phyloP scores from a whole-genome alignment of 2,113 vertebrate species.

The Pontoporia blainvillei region DNA sequence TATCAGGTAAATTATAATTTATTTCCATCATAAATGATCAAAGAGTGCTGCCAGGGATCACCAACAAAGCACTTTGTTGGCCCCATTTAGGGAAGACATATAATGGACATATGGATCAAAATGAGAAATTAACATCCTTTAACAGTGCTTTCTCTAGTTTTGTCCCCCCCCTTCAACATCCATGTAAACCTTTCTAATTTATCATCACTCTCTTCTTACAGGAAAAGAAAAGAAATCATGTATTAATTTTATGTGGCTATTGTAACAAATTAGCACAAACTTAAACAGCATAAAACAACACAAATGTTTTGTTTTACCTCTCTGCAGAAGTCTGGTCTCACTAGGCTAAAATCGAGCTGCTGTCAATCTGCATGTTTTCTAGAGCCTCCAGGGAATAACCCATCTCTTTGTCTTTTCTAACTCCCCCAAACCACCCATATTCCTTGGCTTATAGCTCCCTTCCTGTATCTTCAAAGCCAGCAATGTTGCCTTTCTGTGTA shows the following conservation, averaged over 20 bases:
- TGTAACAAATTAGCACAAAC: background rate
- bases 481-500: background rate
- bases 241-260: background rate
- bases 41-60: background rate
- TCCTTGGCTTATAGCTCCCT: background rate
- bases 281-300: background rate
- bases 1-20: background rate
- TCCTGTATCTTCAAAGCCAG: background rate
- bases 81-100: background rate
- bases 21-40: background rate
- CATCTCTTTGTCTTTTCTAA: background rate
- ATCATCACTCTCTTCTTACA: background rate
- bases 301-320: background rate
- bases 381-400: background rate
- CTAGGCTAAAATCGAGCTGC: background rate
- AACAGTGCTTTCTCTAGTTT: background rate
- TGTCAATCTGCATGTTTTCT: background rate
- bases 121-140: background rate
- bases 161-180: rapidly evolving
- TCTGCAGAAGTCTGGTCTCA: background rate
- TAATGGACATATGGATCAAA: background rate
- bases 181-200: background rate
- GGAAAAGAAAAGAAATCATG: background rate
- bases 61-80: background rate
- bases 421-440: background rate